Evolutionary conservation across 2,797 vertebrate species (phyloP), one percentile per base, ranked within the genome.

Genomic region (Phrynocephalus guinanensis): DNA sequence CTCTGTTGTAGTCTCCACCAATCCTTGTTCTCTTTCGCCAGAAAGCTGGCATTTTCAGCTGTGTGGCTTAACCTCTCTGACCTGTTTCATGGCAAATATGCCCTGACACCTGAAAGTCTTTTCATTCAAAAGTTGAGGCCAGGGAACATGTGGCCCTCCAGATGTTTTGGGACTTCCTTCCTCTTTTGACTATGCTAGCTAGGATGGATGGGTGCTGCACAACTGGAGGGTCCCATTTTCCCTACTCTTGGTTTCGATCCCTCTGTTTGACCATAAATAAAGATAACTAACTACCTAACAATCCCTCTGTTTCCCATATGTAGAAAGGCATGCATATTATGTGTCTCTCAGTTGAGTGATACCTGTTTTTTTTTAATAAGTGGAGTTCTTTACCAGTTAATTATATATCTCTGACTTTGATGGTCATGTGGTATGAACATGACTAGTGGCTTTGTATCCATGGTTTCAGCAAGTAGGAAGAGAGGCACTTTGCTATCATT

Each of bases 31-130:
- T 70, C 28, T 3, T 26, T 79, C 88, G 11, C 86, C 73, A 71
- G 28, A 56, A 56, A 56, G 60, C 13, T 71, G 79, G 60, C 67
- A 77, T 67, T 80, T 86, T 60, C 11, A 60, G 67, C 30, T 71
- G 60, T 72, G 67, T 52, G 44, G 48, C 26, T 79, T 48, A 86
- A 68, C 68, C n/a, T 24, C 6, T 38, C 30, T 86, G 77, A 38
- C 84, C 38, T 66, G 44, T 77, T 66, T 91, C 63, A 76, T 7
- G 63, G 20, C 44, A 56, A 18, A n/a, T 88, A 22, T 30, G 33
- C 67, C 76, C 3, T 10, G 76, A 60, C 20, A 22, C 30, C n/a
- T 67, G 81, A 63, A n/a, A 83, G 48, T 11, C 75, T 84, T 73
- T 33, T 73, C 71, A 73, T 73, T 73, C 30, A 16, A 73, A 72